phyloP scores from a whole-genome alignment of 2,113 vertebrate species.

The Cephalopholis sonnerati region DNA sequence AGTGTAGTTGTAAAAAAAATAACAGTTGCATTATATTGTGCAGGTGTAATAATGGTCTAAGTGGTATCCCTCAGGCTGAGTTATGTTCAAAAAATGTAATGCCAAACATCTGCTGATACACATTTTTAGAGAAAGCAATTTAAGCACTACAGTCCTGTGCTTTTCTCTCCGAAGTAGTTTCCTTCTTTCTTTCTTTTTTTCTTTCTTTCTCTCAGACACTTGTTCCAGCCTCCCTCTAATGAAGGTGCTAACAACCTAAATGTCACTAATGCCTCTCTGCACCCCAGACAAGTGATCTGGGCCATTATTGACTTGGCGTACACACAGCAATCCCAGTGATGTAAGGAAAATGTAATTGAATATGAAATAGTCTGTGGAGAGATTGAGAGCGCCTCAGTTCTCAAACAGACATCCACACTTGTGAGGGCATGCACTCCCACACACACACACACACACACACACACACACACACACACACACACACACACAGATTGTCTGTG shows the following conservation, averaged over 20 bases:
- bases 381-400: conserved; percentile 51
- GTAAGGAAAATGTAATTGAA: conserved; percentile 73
- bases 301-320: conserved; percentile 69
- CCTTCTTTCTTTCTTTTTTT: background rate
- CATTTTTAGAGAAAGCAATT: conserved; percentile 7
- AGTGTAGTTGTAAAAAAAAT: background rate
- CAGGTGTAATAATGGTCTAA: conserved; percentile 1
- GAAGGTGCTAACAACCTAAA: conserved; percentile 66
- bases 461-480: background rate
- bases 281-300: conserved; percentile 60
- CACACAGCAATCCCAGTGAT: conserved; percentile 62
- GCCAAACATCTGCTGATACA: conserved; percentile 11
- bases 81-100: background rate
- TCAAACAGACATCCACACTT: conserved; percentile 57
- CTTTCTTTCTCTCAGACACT: background rate
- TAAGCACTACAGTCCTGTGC: background rate
- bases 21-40: background rate
- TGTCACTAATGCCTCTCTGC: conserved; percentile 46
- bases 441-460: background rate
- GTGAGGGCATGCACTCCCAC: conserved; percentile 17
- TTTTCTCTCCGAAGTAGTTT: background rate
- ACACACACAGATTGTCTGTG: conserved; percentile 16
- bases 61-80: background rate
- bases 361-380: conserved; percentile 67
- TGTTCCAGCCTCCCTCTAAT: conserved; percentile 39